Evolutionary conservation across 2,113 vertebrate genomes (phyloP), one percentile per base, ranked within the genome.

Genomic region (Aythya baeri): DNA sequence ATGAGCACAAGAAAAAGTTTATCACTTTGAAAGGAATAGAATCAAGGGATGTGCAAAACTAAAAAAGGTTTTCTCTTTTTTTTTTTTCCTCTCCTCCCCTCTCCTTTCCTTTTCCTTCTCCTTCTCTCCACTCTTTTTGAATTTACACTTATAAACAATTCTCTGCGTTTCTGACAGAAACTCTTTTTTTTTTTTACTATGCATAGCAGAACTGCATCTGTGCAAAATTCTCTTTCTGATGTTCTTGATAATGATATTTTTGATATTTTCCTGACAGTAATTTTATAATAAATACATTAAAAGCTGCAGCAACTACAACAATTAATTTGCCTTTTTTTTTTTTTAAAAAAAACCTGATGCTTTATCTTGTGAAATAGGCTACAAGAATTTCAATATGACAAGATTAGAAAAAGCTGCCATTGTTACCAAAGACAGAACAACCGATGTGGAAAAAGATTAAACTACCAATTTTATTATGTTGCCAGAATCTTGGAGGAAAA

Each of bases 351-450:
- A 34, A 34, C 6, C n/a, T 68, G 22, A 59, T 3, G 2, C 20
- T 83, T 91, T 89, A 50, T 73, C 34, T 94, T 89, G 43, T 91
- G 65, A 77, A 81, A 89, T 44, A 84, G 14, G 21, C 34, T 74
- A 70, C 27, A 84, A 72, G 23, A 59, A 81, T 87, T 93, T 91
- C 49, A 63, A 59, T 77, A 44, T 89, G 65, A 86, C 67, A 72
- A 89, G 66, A 67, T 78, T 72, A 88, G 76, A 76, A 91, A 92
- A 89, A 67, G 26, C 21, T 83, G 49, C 31, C 58, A 72, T 81
- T 61, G 43, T 34, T 77, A 87, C 81, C 49, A 80, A 86, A 93
- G 84, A 80, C 76, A 96, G 54, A 94, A 86, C n/a, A 80, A 80
- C 54, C 50, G 63, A 89, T 77, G 43, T n/a, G 86, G 63, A 73